These are phyloP conservation scores for Eulithis prunata DNA, from an alignment of 2,888 invertebrate genomes.

Conservation along the genomic window DNA sequence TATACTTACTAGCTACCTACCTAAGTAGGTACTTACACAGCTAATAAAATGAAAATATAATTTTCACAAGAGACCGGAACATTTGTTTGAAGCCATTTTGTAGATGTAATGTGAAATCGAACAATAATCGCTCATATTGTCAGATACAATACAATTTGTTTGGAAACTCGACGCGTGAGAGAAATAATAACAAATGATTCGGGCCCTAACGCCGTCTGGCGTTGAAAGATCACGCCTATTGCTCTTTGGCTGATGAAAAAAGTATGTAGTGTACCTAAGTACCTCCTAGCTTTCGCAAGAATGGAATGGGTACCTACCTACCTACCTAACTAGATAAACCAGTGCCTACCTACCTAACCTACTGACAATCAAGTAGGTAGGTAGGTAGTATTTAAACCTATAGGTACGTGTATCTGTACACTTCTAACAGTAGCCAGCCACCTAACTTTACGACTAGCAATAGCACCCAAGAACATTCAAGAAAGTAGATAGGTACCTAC, in stretches of 20 bases:
- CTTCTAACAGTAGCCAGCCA: no score
- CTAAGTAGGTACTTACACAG: neutral
- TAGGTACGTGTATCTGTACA: no score
- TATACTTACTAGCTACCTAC: neutral
- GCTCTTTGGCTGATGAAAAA: constrained; percentile 80
- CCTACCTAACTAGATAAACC: neutral
- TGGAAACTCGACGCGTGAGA: constrained; percentile 80
- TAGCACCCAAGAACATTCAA: no score
- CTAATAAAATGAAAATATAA: constrained; percentile 33
- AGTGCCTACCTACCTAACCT: no score
- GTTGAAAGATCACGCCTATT: constrained; percentile 84
- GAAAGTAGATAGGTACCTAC: no score
- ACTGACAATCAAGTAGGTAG: no score
- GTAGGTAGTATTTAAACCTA: no score
- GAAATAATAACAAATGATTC: constrained; percentile 84
- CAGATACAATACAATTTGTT: constrained; percentile 84
- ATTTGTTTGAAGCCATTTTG: constrained; percentile 53
- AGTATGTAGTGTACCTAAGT: neutral
- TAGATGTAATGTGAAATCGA: constrained; percentile 67
- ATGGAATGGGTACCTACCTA: constrained; percentile 3
- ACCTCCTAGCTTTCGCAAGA: no score
- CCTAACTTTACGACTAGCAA: no score
- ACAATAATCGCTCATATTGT: constrained; percentile 84
- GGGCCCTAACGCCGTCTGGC: constrained; percentile 82
- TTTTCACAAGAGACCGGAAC: constrained; percentile 52